Evolutionary conservation across 2,113 vertebrate genomes (phyloP), one percentile per base, ranked within the genome.

Genomic region (Balaeniceps rex): DNA sequence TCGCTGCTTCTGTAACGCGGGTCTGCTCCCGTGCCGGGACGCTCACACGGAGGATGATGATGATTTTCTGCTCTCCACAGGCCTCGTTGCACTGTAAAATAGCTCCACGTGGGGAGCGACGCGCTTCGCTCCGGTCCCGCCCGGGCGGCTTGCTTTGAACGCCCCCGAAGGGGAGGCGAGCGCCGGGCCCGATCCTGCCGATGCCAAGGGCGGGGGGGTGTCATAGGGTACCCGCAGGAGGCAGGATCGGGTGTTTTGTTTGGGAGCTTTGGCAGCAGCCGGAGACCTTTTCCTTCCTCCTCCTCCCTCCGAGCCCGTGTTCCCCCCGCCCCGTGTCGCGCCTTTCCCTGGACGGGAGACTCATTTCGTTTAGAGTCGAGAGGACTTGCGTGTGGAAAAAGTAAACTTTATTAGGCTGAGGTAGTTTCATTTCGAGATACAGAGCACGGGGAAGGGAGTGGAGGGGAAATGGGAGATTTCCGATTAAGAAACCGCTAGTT

Each of bases 371-470:
- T 9, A 55, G 24, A 95, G 1, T 13, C 29, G 61, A 68, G 72
- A 87, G 23, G n/a, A 51, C 46, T 85, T 57, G 55, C 36, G 6
- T 33, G 57, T 42, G 83, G 33, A 68, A 95, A 95, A 96, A 87
- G 88, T 90, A 84, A 89, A 97, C 90, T 98, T 98, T 98, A 98
- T 98, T 98, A 87, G 66, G 61, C 49, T 98, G 98, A 98, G 98
- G 98, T 98, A 98, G 98, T 77, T 97, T 85, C 18, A 25, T 77
- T 80, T 42, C 58, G 61, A 88, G 74, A 83, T 66, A 97, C 97
- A 98, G 90, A 97, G 94, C 52, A 31, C 26, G 49, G 60, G 72
- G 61, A 85, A 82, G 65, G 83, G 83, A 36, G 75, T 25, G 75
- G 75, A 82, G 21, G 34, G 93, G 47, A 60, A 90, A 51, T 0